These are phyloP conservation scores for Melanostigma gelatinosum DNA, from an alignment of 2,113 vertebrate species.

Conservation along the genomic window DNA sequence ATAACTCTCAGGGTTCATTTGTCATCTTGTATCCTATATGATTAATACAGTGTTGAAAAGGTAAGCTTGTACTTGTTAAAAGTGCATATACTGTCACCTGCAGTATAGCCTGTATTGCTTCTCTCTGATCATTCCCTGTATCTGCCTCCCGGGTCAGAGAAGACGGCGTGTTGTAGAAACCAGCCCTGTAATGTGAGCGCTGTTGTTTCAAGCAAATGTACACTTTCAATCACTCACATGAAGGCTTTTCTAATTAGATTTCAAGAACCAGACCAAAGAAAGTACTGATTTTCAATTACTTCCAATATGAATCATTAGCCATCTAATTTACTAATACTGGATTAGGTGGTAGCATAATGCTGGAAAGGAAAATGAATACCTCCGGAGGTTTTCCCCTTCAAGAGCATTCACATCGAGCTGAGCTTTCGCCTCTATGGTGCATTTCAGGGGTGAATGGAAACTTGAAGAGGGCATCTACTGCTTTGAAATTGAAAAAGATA, in stretches of 20 bases:
- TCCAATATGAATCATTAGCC: constrained; percentile 68
- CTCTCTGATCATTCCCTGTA: constrained; percentile 25
- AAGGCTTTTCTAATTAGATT: constrained; percentile 58
- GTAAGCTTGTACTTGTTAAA: constrained; percentile 26
- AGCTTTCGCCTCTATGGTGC: constrained; percentile 16
- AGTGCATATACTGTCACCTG: constrained; percentile 11
- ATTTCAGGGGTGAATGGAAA: constrained; percentile 35
- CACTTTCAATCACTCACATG: constrained; percentile 39
- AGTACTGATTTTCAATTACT: constrained; percentile 67
- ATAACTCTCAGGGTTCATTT: not conserved
- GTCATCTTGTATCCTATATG: not conserved
- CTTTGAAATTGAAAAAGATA: constrained; percentile 35
- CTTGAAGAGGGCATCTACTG: not conserved
- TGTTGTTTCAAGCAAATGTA: constrained; percentile 37
- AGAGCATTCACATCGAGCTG: constrained; percentile 6
- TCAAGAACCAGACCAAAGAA: constrained; percentile 40
- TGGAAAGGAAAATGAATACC: constrained; percentile 53
- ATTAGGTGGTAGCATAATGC: constrained; percentile 60
- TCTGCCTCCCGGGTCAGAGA: constrained; percentile 24
- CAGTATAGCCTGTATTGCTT: constrained; percentile 2
- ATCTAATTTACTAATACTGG: constrained; percentile 70
- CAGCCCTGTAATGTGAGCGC: not conserved
- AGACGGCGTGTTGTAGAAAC: not conserved
- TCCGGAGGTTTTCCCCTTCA: constrained; percentile 40
- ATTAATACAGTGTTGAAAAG: constrained; percentile 1